These are phyloP conservation scores for Meriones unguiculatus DNA, from an alignment of 2,113 vertebrate species.

Conservation along the genomic window DNA sequence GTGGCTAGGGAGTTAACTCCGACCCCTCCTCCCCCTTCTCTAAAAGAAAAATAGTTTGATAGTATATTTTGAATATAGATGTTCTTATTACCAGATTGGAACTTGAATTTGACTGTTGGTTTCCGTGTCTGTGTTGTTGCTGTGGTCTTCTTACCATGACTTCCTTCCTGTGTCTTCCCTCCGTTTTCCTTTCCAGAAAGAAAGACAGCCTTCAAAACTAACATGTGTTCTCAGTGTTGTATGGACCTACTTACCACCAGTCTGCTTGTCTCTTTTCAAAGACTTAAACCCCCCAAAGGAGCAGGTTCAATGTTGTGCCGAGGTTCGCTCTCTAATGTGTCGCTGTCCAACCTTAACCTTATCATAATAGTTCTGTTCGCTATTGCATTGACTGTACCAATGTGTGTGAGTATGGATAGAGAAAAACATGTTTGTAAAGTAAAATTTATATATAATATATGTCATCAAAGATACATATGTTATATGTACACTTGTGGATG, in stretches of 20 bases:
- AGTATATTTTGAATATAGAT: conserved; percentile 84
- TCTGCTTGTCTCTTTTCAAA: conserved; percentile 53
- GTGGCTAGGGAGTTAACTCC: conserved; percentile 34
- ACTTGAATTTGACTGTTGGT: conserved; percentile 69
- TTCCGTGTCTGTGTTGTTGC: conserved; percentile 57
- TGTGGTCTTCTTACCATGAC: conserved; percentile 61
- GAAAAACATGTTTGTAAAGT: conserved; percentile 80
- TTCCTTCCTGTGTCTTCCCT: not conserved
- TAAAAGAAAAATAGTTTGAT: conserved; percentile 79
- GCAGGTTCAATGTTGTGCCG: conserved; percentile 30
- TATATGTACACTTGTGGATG: conserved; percentile 83
- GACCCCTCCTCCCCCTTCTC: conserved; percentile 40
- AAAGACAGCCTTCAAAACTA: conserved; percentile 71
- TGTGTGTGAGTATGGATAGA: conserved; percentile 70
- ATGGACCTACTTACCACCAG: not conserved
- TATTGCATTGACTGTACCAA: conserved; percentile 64
- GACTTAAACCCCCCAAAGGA: conserved; percentile 28
- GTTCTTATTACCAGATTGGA: conserved; percentile 69
- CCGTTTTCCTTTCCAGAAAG: conserved; percentile 48
- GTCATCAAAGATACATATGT: conserved; percentile 82
- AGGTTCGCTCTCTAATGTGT: conserved; percentile 6
- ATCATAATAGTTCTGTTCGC: conserved; percentile 67
- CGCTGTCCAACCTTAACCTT: conserved; percentile 55
- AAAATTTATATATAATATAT: conserved; percentile 84
- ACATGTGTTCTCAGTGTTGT: conserved; percentile 68